Evolutionary conservation across 2,113 vertebrate genomes (phyloP).

Genomic region (Mohoua ochrocephala): DNA sequence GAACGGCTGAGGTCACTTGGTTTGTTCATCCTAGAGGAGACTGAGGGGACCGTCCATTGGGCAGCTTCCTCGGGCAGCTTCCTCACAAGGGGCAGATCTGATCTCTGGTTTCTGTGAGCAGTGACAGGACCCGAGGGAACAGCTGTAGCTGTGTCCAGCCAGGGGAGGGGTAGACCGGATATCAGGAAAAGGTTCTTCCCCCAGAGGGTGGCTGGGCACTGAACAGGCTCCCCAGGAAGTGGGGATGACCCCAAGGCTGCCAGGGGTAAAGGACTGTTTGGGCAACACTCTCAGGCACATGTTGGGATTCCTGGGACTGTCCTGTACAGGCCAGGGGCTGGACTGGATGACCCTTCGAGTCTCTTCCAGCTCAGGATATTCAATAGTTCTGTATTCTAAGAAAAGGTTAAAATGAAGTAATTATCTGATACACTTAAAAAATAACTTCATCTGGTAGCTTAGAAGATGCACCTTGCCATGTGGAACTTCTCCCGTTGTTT

Average conservation of each 20-base stretch:
- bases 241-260: neutral
- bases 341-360: neutral
- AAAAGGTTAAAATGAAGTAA: neutral
- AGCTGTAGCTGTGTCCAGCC: neutral
- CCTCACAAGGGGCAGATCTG: accelerated
- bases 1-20: neutral
- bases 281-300: neutral
- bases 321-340: neutral
- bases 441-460: neutral
- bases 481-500: neutral
- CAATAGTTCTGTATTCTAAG: neutral
- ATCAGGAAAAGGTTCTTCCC: neutral
- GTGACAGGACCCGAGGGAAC: neutral
- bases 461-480: neutral
- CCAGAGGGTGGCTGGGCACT: neutral
- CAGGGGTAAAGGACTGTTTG: neutral
- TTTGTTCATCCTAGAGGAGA: neutral
- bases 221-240: neutral
- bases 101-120: neutral
- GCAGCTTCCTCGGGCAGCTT: neutral
- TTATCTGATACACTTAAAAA: neutral
- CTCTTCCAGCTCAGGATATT: neutral
- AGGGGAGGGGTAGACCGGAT: neutral
- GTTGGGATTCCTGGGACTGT: neutral
- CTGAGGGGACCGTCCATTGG: neutral